These are phyloP conservation scores for Parnassius mnemosyne DNA, from an alignment of 2,888 invertebrate genomes.

Conservation along the genomic window DNA sequence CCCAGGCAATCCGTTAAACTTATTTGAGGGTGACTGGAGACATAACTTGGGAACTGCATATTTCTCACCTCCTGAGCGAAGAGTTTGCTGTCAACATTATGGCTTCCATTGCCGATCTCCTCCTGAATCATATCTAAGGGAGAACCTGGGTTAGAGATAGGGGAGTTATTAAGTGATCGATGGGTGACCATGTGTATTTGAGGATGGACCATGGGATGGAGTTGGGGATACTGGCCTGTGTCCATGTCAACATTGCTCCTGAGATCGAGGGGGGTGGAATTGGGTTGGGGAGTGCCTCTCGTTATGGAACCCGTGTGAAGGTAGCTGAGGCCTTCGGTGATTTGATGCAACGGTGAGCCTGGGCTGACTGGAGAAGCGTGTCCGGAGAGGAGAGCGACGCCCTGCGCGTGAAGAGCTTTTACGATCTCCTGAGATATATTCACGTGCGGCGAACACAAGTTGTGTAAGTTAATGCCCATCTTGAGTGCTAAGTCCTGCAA, in stretches of 20 bases:
- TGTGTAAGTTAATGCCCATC: conserved; percentile 76
- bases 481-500: conserved; percentile 72
- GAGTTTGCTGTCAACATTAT: conserved; percentile 38
- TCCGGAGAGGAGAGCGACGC: conserved; percentile 47
- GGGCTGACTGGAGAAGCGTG: conserved; percentile 54
- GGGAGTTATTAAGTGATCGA: conserved; percentile 81
- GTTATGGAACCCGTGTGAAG: conserved; percentile 88
- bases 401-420: conserved; percentile 53
- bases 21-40: conserved; percentile 87
- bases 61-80: conserved; percentile 49
- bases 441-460: conserved; percentile 48
- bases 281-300: conserved; percentile 83
- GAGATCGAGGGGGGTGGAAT: conserved; percentile 78
- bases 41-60: conserved; percentile 49
- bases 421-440: conserved; percentile 59
- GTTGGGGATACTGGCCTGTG: conserved; percentile 56
- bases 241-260: conserved; percentile 78
- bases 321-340: conserved; percentile 85
- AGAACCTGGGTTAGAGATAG: conserved; percentile 83
- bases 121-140: conserved; percentile 89
- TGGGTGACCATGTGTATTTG: conserved; percentile 72
- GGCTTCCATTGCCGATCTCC: conserved; percentile 78
- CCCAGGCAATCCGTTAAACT: conserved; percentile 95
- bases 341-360: conserved; percentile 83
- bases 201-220: conserved; percentile 68